phyloP scores from a whole-genome alignment of 2,888 invertebrate species.

The Dendrolimus pini region DNA sequence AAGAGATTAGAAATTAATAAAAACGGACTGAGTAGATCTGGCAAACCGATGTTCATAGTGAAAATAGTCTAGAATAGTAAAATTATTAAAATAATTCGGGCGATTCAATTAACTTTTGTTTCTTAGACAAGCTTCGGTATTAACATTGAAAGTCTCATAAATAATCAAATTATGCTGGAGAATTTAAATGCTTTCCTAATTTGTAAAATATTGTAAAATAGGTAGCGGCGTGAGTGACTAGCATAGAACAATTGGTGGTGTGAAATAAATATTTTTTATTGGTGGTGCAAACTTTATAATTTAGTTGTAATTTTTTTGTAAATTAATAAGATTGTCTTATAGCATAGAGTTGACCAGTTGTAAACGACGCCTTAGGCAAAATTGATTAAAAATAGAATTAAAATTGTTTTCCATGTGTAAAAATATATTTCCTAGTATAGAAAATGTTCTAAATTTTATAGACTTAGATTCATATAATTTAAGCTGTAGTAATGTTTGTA shows the following conservation, averaged over 20 bases:
- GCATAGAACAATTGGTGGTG: constrained; percentile 48
- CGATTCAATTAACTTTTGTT: constrained; percentile 49
- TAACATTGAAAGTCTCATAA: constrained; percentile 3
- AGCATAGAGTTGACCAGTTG: constrained; percentile 36
- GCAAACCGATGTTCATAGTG: not conserved
- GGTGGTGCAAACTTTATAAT: constrained; percentile 71
- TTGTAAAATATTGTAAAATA: constrained; percentile 34
- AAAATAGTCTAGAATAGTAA: constrained; percentile 38
- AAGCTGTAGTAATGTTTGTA: not conserved
- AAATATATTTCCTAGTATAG: not conserved
- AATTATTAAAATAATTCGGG: constrained; percentile 47
- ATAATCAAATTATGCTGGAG: constrained; percentile 16
- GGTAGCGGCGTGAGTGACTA: constrained; percentile 44
- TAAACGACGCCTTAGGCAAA: constrained; percentile 46
- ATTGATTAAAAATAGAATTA: not conserved
- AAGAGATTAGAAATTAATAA: constrained; percentile 43
- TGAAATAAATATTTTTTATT: constrained; percentile 43
- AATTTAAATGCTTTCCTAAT: constrained; percentile 24
- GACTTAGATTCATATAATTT: constrained; percentile 4
- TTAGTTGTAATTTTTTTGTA: constrained; percentile 50
- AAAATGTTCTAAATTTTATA: constrained; percentile 4
- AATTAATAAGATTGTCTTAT: constrained; percentile 51
- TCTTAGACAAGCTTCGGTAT: constrained; percentile 52
- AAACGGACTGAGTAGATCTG: not conserved
- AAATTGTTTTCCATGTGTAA: not conserved